Percentiles rank a stretch among this genome's conserved stretches.
phyloP scores from a whole-genome alignment of 2,888 invertebrate species.

The Quadroppia sp. region DNA sequence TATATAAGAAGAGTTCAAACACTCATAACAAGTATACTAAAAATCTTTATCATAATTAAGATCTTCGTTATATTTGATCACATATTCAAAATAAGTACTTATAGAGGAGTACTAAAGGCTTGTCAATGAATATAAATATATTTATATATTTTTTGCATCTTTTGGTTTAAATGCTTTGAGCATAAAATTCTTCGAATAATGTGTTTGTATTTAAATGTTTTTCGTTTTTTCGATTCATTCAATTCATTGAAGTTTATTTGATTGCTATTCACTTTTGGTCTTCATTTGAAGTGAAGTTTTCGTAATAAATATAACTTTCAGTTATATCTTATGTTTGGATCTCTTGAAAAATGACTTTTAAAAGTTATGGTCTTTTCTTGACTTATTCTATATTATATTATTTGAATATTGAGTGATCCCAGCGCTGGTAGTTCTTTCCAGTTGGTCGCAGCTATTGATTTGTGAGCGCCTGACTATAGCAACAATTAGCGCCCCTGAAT shows the following conservation, averaged over 20 bases:
- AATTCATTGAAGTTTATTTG: neutral
- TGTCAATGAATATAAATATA: too few species aligned
- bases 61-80: too few species aligned
- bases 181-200: too few species aligned
- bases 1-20: neutral
- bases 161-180: too few species aligned
- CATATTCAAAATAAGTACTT: too few species aligned
- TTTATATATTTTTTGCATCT: too few species aligned
- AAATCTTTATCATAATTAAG: too few species aligned
- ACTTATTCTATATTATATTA: neutral
- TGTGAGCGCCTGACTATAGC: conserved; percentile 14
- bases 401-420: neutral
- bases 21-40: too few species aligned
- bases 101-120: too few species aligned
- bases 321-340: conserved; percentile 20
- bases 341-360: neutral
- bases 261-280: neutral
- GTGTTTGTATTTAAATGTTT: too few species aligned
- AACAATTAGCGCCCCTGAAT: conserved; percentile 17
- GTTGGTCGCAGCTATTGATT: conserved; percentile 24
- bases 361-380: conserved; percentile 35
- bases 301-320: conserved; percentile 28
- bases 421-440: conserved; percentile 30
- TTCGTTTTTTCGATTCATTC: neutral
- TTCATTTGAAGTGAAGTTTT: neutral